Evolutionary conservation across 1,140 invertebrate genomes (phyloP), one percentile per base, ranked within the genome.

Genomic region (Cyrtorhinus lividipennis): DNA sequence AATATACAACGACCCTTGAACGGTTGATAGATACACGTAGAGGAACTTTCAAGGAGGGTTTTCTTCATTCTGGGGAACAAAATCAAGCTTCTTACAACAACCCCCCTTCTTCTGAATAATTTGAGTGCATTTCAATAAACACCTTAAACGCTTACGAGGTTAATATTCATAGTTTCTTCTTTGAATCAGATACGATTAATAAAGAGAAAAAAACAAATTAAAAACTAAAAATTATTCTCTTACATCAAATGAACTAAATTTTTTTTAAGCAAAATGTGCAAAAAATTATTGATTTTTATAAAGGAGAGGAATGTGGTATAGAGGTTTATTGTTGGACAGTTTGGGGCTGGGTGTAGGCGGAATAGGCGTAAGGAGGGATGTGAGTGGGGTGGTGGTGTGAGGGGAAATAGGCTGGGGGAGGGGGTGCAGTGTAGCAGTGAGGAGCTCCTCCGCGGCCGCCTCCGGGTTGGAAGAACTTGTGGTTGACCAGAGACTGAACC

Each of bases 401-500:
- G 3, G 20, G 63, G 63, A 25, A 64, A 59, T 60, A 60, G 46
- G 58, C 44, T 2, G 63, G 24, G 2, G 58, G 27, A 2, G 63
- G 27, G 8, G 27, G 30, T 8, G 58, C 59, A 56, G 66, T 2
- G 46, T 63, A 45, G 38, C 38, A 45, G n/a, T 22, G 38, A 13
- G 24, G 23, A 24, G 38, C 38, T 22, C 60, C 2, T 75, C 78
- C 38, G 8, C 22, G 22, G 24, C 25, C 20, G 59, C 27, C 57
- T 53, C 48, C 48, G 18, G 48, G 24, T 68, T 81, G 80, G 76
- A 81, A 82, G 73, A 81, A 82, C 66, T 81, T 82, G 71, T 78
- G 80, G 69, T 78, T 81, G 56, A 81, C 76, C 27, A 81, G 72
- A 18, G 75, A 78, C 59, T 81, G 79, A 44, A 81, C 77, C n/a